Evolutionary conservation across 1,140 invertebrate genomes (phyloP).

Genomic region (Augochlora pura): DNA sequence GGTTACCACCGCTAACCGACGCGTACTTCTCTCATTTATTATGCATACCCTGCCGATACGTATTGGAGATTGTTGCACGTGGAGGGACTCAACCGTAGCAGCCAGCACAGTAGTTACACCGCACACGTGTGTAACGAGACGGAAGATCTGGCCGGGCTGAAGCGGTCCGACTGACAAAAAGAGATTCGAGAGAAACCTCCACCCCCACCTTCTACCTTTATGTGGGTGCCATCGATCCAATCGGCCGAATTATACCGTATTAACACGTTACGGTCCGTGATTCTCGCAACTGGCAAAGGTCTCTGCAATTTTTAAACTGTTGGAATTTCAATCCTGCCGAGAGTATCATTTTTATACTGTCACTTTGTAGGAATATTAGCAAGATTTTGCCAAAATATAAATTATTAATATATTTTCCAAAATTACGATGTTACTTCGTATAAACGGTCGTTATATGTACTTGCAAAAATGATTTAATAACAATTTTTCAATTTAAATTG

Average conservation of each 20-base stretch:
- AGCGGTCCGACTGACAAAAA: constrained; percentile 40
- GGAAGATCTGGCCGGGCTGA: constrained; percentile 59
- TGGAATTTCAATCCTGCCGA: too few species aligned
- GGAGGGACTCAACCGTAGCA: constrained; percentile 47
- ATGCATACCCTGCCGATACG: constrained; percentile 71
- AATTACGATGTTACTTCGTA: too few species aligned
- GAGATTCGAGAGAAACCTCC: constrained; percentile 38
- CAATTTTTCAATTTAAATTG: too few species aligned
- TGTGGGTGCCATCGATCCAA: constrained; percentile 29
- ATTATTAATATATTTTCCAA: too few species aligned
- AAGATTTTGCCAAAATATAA: too few species aligned
- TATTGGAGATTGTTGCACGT: constrained; percentile 71
- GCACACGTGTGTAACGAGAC: constrained; percentile 70
- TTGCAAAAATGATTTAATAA: too few species aligned
- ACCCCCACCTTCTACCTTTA: constrained; percentile 30
- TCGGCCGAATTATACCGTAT: constrained; percentile 12
- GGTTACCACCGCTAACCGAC: constrained; percentile 39
- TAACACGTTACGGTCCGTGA: not conserved
- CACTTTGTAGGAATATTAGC: too few species aligned
- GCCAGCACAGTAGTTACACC: constrained; percentile 59
- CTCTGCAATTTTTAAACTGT: too few species aligned
- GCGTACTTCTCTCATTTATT: constrained; percentile 67
- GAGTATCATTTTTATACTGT: too few species aligned
- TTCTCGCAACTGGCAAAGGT: too few species aligned
- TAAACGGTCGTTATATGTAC: too few species aligned